phyloP scores from a whole-genome alignment of 1,140 invertebrate genomes.

The Ips nitidus region DNA sequence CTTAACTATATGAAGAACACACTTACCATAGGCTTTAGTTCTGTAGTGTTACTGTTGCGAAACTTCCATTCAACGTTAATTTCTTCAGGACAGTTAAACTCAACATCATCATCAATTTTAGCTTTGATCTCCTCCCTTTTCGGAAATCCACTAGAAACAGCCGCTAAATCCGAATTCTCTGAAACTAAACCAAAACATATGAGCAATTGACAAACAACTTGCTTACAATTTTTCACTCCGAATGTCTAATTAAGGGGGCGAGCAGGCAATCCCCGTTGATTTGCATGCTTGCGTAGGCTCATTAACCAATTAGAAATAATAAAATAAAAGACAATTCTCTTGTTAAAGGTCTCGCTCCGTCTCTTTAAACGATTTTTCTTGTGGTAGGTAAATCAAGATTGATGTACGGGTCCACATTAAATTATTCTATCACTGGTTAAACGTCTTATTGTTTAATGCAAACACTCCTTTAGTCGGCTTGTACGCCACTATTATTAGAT shows the following conservation, averaged over 20 bases:
- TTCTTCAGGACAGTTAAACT: conserved; percentile 16
- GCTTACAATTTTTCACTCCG: background rate
- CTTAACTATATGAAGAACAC: background rate
- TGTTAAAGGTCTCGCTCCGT: conserved; percentile 2
- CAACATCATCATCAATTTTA: conserved; percentile 12
- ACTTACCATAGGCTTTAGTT: conserved; percentile 6
- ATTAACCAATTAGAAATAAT: conserved; percentile 28
- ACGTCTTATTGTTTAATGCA: too few species aligned
- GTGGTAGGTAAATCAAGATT: conserved; percentile 22
- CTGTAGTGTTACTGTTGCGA: conserved; percentile 9
- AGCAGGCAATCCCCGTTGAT: conserved; percentile 3
- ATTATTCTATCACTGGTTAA: background rate
- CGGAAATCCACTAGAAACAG: background rate
- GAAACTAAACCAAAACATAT: background rate
- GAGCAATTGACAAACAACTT: background rate
- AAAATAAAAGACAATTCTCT: conserved; percentile 26
- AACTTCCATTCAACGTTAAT: conserved; percentile 24
- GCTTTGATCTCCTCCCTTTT: background rate
- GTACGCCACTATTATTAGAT: too few species aligned
- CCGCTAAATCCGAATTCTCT: conserved; percentile 4
- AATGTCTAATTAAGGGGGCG: conserved; percentile 9
- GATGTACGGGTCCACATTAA: background rate
- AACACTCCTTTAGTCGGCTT: too few species aligned
- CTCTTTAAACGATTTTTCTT: conserved; percentile 17
- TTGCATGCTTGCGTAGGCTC: conserved; percentile 10